These are phyloP conservation scores for Heterodera carotae DNA, from an alignment of 1,140 invertebrate species.

Conservation along the genomic window DNA sequence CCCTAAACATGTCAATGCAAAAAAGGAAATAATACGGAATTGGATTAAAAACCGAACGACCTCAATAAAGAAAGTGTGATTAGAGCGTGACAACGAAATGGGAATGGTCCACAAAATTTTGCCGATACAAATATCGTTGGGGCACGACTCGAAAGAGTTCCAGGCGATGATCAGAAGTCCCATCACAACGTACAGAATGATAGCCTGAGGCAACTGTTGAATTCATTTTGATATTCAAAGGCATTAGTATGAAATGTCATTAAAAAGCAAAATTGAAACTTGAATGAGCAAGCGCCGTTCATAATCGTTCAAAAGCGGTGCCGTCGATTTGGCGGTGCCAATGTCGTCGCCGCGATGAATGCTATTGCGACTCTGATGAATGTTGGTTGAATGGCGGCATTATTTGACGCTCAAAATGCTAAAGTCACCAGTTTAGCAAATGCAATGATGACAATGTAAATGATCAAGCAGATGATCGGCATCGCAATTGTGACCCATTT, in stretches of 20 bases:
- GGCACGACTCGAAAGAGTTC: neutral
- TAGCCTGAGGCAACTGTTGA: constrained; percentile 6
- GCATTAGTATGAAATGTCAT: neutral
- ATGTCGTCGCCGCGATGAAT: neutral
- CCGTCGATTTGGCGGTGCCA: neutral
- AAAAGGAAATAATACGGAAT: too few species aligned
- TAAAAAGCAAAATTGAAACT: neutral
- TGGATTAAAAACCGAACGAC: neutral
- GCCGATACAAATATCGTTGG: constrained; percentile 4
- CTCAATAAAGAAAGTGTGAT: constrained; percentile 7
- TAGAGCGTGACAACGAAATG: neutral
- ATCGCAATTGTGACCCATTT: neutral
- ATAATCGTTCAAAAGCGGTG: constrained; percentile 9
- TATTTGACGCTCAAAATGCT: neutral
- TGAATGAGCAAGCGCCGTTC: constrained; percentile 5
- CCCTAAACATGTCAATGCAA: neutral
- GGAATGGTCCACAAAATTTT: neutral
- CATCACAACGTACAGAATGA: constrained; percentile 7
- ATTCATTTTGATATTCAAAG: neutral
- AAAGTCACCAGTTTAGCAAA: neutral
- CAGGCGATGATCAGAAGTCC: neutral
- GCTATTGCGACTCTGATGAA: neutral
- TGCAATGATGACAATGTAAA: constrained; percentile 8
- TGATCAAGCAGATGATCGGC: neutral
- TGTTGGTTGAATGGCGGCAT: neutral